phyloP scores from a whole-genome alignment of 2,888 invertebrate genomes.

The Autographa pulchrina region DNA sequence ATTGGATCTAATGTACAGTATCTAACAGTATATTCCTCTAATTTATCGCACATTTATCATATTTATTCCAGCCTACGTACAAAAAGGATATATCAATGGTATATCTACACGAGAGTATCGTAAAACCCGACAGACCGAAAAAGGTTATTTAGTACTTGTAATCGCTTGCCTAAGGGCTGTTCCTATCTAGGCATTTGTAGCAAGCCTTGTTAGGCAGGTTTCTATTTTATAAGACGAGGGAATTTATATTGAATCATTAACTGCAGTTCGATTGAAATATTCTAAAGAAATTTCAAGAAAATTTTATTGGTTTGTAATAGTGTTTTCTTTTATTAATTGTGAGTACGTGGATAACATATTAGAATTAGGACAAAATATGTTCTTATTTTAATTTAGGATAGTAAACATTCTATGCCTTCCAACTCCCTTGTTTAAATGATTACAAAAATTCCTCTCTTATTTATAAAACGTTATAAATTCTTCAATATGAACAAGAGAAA shows the following conservation, averaged over 20 bases:
- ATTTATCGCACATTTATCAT: constrained; percentile 13
- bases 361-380: too few species aligned
- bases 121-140: constrained; percentile 28
- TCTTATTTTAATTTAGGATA: too few species aligned
- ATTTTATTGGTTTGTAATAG: too few species aligned
- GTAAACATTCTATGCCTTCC: too few species aligned
- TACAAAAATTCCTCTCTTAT: too few species aligned
- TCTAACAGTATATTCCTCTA: not conserved
- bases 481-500: too few species aligned
- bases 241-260: not conserved
- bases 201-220: constrained; percentile 7
- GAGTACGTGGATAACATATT: too few species aligned
- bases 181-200: constrained; percentile 26
- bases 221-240: not conserved
- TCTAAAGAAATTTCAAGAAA: too few species aligned
- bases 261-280: too few species aligned
- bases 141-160: constrained; percentile 33
- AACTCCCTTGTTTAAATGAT: too few species aligned
- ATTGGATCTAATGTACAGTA: not conserved
- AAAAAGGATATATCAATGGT: constrained; percentile 22
- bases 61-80: constrained; percentile 11
- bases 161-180: constrained; percentile 31
- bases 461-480: too few species aligned
- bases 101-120: constrained; percentile 25
- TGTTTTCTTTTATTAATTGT: too few species aligned